Conservation (phyloP, 2,888 invertebrate genomes). For the Alitta virens region DNA sequence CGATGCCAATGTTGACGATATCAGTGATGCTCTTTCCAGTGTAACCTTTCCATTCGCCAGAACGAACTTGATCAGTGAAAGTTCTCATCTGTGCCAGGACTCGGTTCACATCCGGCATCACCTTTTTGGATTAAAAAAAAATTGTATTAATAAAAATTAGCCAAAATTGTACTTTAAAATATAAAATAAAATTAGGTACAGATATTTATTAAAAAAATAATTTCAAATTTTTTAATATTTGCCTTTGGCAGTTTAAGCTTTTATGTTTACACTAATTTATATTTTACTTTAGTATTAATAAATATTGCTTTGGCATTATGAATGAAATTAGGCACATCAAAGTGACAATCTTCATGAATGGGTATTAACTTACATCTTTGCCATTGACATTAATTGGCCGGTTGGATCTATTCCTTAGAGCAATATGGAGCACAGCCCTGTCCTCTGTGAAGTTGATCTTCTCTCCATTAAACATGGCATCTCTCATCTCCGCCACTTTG, state of each 20-base stretch:
- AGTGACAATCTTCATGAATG: too few species aligned
- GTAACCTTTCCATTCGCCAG: constrained; percentile 68
- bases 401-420: constrained; percentile 83
- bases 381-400: constrained; percentile 78
- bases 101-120: constrained; percentile 83
- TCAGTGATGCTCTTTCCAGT: constrained; percentile 94
- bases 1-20: constrained; percentile 98
- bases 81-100: constrained; percentile 93
- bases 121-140: too few species aligned
- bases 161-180: too few species aligned
- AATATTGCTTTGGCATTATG: too few species aligned
- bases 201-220: too few species aligned
- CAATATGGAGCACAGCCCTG: constrained; percentile 91
- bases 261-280: too few species aligned
- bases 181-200: too few species aligned
- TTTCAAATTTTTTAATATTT: too few species aligned
- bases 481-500: constrained; percentile 79
- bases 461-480: constrained; percentile 89
- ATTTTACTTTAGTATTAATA: too few species aligned
- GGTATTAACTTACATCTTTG: constrained; percentile 80
- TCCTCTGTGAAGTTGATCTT: constrained; percentile 98
- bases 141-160: too few species aligned
- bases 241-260: too few species aligned
- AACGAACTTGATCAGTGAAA: constrained; percentile 74
- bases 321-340: too few species aligned